A percentile compares a stretch with the other conserved stretches of the same genome.
phyloP scores from a whole-genome alignment of 2,797 vertebrate species.

The Chelon labrosus region DNA sequence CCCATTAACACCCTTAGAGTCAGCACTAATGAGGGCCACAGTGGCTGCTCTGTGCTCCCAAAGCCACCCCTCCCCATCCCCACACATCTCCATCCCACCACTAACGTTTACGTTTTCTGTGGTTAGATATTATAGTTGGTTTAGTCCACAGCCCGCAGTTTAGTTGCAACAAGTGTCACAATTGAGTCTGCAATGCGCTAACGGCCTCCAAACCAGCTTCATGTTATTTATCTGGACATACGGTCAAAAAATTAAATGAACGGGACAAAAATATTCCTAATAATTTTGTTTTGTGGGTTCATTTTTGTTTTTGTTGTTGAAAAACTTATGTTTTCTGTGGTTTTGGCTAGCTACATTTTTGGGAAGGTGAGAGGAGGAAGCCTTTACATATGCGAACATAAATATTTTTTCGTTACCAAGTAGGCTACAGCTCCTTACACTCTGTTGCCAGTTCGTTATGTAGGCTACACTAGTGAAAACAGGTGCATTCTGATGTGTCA shows the following conservation, averaged over 20 bases:
- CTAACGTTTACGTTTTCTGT: slow-evolving; percentile 10
- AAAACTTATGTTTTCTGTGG: background rate
- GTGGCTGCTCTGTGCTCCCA: slow-evolving; percentile 56
- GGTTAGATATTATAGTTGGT: background rate
- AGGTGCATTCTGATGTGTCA: too few relatives aligned
- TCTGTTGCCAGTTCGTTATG: too few relatives aligned
- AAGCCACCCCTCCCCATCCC: slow-evolving; percentile 9
- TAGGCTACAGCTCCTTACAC: too few relatives aligned
- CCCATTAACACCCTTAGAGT: slow-evolving; percentile 81
- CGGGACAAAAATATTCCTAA: background rate
- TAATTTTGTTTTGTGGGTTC: background rate
- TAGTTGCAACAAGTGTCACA: slow-evolving; percentile 48
- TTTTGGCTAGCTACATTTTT: too few relatives aligned
- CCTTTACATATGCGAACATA: too few relatives aligned
- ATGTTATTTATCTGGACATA: background rate
- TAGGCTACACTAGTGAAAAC: too few relatives aligned
- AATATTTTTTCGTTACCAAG: too few relatives aligned
- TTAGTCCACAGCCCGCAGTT: background rate
- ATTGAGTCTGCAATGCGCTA: background rate
- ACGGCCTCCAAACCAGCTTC: background rate
- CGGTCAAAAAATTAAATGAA: background rate
- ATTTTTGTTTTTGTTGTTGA: background rate
- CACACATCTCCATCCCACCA: slow-evolving; percentile 14
- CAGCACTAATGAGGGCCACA: slow-evolving; percentile 78
- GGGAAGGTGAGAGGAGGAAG: too few relatives aligned